phyloP scores from a whole-genome alignment of 2,888 invertebrate genomes.

The Chouioia cunea region DNA sequence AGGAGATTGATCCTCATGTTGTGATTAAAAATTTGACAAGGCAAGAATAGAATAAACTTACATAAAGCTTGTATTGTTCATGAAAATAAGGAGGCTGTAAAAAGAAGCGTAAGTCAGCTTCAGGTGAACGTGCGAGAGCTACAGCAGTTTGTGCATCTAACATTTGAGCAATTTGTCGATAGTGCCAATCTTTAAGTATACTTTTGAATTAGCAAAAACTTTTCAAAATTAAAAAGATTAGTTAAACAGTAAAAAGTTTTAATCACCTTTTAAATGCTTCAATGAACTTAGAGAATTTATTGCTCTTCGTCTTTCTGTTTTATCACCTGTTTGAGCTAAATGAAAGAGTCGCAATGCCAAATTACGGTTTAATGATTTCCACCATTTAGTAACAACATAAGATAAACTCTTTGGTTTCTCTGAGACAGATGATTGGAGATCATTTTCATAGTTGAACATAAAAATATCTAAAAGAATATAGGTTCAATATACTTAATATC shows the following conservation, averaged over 20 bases:
- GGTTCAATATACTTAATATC: conserved; percentile 17
- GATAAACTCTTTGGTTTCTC: conserved; percentile 53
- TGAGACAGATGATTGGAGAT: conserved; percentile 51
- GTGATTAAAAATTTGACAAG: conserved; percentile 66
- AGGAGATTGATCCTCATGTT: conserved; percentile 8
- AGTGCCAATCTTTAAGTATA: conserved; percentile 71
- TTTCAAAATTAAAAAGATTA: too few species aligned
- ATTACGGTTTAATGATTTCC: conserved; percentile 76
- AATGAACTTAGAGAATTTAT: conserved; percentile 76
- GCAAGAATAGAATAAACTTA: conserved; percentile 57
- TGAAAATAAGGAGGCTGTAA: conserved; percentile 75
- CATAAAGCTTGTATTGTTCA: conserved; percentile 66
- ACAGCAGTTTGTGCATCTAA: conserved; percentile 83
- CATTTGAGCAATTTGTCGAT: conserved; percentile 82
- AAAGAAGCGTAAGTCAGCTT: conserved; percentile 81
- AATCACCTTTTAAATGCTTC: conserved; percentile 74
- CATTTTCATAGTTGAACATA: conserved; percentile 52
- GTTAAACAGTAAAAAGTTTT: too few species aligned
- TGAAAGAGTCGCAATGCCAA: conserved; percentile 77
- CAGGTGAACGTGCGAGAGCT: conserved; percentile 79
- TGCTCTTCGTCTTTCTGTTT: conserved; percentile 75
- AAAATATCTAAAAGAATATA: conserved; percentile 55
- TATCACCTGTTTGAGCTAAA: conserved; percentile 76
- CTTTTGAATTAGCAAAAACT: background rate
- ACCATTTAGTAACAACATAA: conserved; percentile 67